Evolutionary conservation across 2,797 vertebrate genomes (phyloP).

Genomic region (Sebastes hopkinsi): DNA sequence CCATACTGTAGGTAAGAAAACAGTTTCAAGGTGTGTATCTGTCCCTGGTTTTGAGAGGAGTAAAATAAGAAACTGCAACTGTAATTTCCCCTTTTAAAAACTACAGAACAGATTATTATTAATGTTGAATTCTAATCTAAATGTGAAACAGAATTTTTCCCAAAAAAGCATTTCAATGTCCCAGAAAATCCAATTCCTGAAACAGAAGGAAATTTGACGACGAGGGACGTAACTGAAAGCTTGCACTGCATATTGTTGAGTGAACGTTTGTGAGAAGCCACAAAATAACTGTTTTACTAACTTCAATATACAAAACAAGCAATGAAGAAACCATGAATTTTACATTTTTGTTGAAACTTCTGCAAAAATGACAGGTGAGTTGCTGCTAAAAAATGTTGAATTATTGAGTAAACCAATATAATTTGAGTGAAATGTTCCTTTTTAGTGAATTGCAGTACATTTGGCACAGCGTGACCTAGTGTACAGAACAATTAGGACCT

Average conservation of each 20-base stretch:
- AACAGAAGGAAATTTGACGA: neutral
- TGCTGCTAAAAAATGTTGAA: neutral
- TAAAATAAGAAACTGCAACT: neutral
- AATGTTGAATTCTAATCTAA: neutral
- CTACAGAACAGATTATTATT: neutral
- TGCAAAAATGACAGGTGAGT: neutral
- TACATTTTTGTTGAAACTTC: neutral
- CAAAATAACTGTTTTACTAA: neutral
- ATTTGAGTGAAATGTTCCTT: conserved; percentile 12
- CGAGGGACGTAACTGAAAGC: neutral
- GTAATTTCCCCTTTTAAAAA: neutral
- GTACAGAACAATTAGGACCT: conserved; percentile 16
- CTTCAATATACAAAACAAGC: conserved; percentile 33
- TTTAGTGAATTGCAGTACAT: conserved; percentile 6
- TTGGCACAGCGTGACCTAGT: conserved; percentile 10
- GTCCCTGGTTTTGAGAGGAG: neutral
- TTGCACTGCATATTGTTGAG: neutral
- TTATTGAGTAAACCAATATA: neutral
- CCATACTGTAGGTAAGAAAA: neutral
- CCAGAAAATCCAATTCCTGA: neutral
- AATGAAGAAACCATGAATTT: neutral
- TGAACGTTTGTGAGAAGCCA: neutral
- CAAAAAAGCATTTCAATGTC: neutral
- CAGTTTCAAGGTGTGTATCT: neutral
- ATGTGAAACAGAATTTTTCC: neutral